phyloP scores from a whole-genome alignment of 2,888 invertebrate genomes.

The Osedax frankpressi region DNA sequence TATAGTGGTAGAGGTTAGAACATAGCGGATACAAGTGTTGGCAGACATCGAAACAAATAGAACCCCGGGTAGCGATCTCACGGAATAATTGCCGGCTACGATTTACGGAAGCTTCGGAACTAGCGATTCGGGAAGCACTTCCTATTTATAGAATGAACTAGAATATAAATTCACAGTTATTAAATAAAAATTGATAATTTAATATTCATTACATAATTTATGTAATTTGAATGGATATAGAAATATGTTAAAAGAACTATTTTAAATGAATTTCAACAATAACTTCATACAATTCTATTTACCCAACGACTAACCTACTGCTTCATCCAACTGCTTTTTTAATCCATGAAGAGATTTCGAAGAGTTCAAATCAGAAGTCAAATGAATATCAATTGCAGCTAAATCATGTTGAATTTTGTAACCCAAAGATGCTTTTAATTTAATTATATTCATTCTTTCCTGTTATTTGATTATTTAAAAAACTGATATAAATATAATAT shows the following conservation, averaged over 20 bases:
- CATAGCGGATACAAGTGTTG: conserved; percentile 42
- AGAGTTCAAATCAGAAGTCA: conserved; percentile 32
- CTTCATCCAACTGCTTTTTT: conserved; percentile 42
- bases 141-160: not conserved
- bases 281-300: no score
- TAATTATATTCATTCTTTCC: not conserved
- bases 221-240: no score
- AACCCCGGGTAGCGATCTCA: conserved; percentile 40
- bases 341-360: conserved; percentile 42
- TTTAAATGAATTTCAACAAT: no score
- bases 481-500: no score
- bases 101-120: conserved; percentile 33
- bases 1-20: conserved; percentile 37
- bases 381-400: not conserved
- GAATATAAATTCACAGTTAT: not conserved
- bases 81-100: conserved; percentile 40
- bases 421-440: not conserved
- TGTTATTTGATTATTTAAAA: not conserved
- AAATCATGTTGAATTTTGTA: not conserved
- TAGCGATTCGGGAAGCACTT: conserved; percentile 31
- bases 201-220: no score
- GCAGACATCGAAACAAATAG: conserved; percentile 42
- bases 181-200: not conserved
- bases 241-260: no score
- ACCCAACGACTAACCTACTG: not conserved